Evolutionary conservation across 2,113 vertebrate species (phyloP), one percentile per base, ranked within the genome.

Genomic region (Theristicus caerulescens): DNA sequence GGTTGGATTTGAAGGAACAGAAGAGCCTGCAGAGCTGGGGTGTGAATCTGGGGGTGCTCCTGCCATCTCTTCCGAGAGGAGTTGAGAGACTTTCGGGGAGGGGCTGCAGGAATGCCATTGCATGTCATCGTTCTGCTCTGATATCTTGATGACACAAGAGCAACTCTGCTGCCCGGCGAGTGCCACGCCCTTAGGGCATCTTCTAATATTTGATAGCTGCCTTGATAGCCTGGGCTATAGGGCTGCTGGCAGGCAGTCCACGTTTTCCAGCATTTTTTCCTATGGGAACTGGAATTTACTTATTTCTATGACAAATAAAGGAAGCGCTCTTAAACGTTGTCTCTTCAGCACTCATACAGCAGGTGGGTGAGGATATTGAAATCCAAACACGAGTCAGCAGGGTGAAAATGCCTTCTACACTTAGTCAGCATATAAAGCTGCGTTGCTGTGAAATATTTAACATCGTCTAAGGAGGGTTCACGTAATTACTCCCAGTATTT

Each of bases 241-340:
- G 34, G 7, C 11, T 19, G 32, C 57, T 38, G 58, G 29, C 44
- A 17, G 47, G 26, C 46, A 11, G 11, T 6, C 42, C 16, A 1
- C 0, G 0, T 42, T 61, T 67, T 27, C 70, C 82, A 58, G 49
- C 12, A 0, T 27, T 14, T 5, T n/a, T 76, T 70, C 64, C 70
- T 64, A 2, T 9, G 47, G 64, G 46, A 59, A 14, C 54, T n/a
- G 64, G 40, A 27, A 65, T 62, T n/a, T 10, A 16, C 29, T 70
- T 27, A 13, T 47, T 51, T 42, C 18, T 13, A 0, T 15, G 58
- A 27, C 16, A n/a, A 26, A 32, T 36, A 17, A 29, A 66, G 27
- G 17, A n/a, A 18, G 16, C 16, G 47, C 58, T 66, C 38, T 38
- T 29, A 13, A 34, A 9, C 14, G 0, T 7, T 15, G 54, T 25